phyloP scores from a whole-genome alignment of 1,140 invertebrate genomes.

The Orchesella cincta region DNA sequence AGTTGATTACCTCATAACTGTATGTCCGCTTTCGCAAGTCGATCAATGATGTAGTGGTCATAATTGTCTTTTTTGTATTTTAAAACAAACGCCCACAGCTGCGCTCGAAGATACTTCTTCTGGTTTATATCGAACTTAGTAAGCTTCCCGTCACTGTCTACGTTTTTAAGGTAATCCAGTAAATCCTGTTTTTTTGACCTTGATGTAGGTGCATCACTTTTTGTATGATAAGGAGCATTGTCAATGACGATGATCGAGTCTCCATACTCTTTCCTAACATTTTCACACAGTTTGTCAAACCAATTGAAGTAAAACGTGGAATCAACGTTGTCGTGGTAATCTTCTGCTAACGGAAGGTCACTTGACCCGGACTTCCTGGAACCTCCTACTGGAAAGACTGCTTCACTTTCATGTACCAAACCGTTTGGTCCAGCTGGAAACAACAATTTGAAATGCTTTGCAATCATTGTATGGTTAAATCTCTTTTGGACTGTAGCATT shows the following conservation, averaged over 20 bases:
- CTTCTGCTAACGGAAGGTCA: neutral
- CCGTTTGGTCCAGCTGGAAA: neutral
- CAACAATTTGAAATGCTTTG: neutral
- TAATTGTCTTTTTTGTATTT: neutral
- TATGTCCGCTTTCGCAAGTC: neutral
- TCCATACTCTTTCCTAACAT: neutral
- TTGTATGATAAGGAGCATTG: slow-evolving; percentile 6
- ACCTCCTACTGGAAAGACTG: neutral
- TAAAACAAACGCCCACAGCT: neutral
- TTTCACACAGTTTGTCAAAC: neutral
- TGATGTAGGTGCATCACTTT: slow-evolving; percentile 2
- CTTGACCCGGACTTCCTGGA: neutral
- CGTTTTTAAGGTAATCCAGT: neutral
- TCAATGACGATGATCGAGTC: neutral
- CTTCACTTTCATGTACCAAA: neutral
- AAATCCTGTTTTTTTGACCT: neutral
- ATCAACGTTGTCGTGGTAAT: neutral
- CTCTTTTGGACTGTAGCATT: neutral
- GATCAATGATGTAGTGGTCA: slow-evolving; percentile 5
- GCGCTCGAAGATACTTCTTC: neutral
- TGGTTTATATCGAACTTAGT: neutral
- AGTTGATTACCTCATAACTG: neutral
- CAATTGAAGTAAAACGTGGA: neutral
- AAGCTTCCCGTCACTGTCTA: neutral
- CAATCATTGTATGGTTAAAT: neutral